Base-by-base conservation (phyloP, 2,797 vertebrate species). In the Leptodactylus fallax region DNA sequence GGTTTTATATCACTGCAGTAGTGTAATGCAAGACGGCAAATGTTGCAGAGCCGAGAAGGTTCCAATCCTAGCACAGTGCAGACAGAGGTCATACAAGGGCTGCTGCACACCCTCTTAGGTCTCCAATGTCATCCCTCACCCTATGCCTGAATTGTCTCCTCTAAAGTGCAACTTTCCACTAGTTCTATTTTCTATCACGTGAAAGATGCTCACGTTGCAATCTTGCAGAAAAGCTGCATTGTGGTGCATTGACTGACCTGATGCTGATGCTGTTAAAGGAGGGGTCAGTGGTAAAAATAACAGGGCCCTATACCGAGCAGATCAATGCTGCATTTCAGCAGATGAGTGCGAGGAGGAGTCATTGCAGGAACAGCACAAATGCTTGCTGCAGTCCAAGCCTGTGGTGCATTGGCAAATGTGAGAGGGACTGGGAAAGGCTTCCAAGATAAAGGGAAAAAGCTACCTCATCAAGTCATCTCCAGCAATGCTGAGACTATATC, bases 201-300 rank as follows among this genome's bases (percentile, higher is more conserved):
- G 85, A 79, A 56, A 86, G 77, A 79, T 86, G 77, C 76, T 53
- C 85, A 86, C 63, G n/a, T 60, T 85, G 83, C 83, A 85, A 53
- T 60, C 74, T 49, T 88, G 81, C 87, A 77, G 56, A 61, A 85
- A 45, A 85, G 78, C 87, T 88, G 87, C 87, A 88, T 63, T 76
- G 83, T 85, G 83, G 78, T 88, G 83, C 87, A 88, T 85, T 85
- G 83, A 61, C 56, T 87, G 88, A 89, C 85, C 85, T 83, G 61
- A 89, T 83, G 84, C 56, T 69, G 65, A 89, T 83, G 88, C 79
- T 87, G 85, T 16, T 76, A 76, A 58, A 69, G 88, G 80, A 89
- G 74, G 85, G 56, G 85, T 79, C 60, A 80, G 80, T 79, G 56
- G 67, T 78, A 77, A 69, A 63, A 65, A 58, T 81, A 65, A 60